Base-by-base conservation (phyloP, 2,797 vertebrate genomes). In the Naso thynnoides region DNA sequence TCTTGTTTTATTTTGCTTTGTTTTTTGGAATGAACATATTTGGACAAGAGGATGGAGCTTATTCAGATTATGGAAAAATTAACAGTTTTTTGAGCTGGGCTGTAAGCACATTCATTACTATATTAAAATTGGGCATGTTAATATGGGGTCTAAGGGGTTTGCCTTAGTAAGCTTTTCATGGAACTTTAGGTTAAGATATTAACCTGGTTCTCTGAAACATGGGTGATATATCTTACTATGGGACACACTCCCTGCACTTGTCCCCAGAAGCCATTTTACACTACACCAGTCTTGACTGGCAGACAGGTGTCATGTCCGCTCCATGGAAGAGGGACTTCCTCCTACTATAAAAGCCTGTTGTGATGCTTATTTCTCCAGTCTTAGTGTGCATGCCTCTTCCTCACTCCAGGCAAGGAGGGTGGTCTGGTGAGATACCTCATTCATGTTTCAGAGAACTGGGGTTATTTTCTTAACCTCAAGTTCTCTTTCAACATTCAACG, bases 101-200 rank as follows among this genome's bases (percentile, higher is more conserved):
- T n/a, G n/a, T n/a, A n/a, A n/a, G n/a, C n/a, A n/a, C n/a, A n/a
- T n/a, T n/a, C n/a, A n/a, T n/a, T n/a, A n/a, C n/a, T n/a, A n/a
- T n/a, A n/a, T n/a, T n/a, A n/a, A n/a, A n/a, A n/a, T n/a, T n/a
- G n/a, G n/a, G n/a, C n/a, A n/a, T n/a, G n/a, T n/a, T n/a, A n/a
- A n/a, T n/a, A n/a, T n/a, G n/a, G n/a, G n/a, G n/a, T n/a, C n/a
- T n/a, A n/a, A n/a, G n/a, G n/a, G n/a, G n/a, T n/a, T n/a, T n/a
- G n/a, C n/a, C n/a, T n/a, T n/a, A n/a, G n/a, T n/a, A n/a, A n/a
- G n/a, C 39, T 41, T 9, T 10, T 33, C 7, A 33, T 41, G 16
- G 18, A 48, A 53, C 27, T 31, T 84, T 21, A 53, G 60, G 8
- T 63, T 19, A 50, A 63, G 15, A 19, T 19, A 50, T 63, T 11